Conservation (phyloP, 35 echinoderm and acorn worm species). For the Hemicentrotus pulcherrimus region DNA sequence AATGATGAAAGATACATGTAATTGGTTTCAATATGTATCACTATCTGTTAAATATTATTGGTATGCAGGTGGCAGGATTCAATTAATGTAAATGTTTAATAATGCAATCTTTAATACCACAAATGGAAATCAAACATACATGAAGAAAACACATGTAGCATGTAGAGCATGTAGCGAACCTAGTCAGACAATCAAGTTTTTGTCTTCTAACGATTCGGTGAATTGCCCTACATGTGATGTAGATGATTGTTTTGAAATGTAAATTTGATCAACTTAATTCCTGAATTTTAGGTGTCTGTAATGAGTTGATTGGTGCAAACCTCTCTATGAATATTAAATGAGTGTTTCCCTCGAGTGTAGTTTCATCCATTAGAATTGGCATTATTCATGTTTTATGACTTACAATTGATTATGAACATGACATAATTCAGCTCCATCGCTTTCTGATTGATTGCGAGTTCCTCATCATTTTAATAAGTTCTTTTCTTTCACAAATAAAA, state of each 20-base stretch:
- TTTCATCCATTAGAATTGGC: neutral
- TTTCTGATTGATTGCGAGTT: neutral
- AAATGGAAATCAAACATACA: neutral
- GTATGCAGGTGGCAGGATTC: neutral
- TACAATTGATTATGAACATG: neutral
- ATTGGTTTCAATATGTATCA: neutral
- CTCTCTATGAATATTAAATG: neutral
- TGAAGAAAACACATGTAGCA: neutral
- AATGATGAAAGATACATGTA: neutral
- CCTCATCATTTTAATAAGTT: no score
- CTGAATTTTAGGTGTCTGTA: neutral
- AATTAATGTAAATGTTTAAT: neutral
- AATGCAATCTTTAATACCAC: neutral
- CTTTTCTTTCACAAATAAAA: no score
- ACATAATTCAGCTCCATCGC: neutral
- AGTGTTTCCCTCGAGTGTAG: neutral
- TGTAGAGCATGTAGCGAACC: neutral
- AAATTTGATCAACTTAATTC: neutral
- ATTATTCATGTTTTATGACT: neutral
- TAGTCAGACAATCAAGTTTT: neutral
- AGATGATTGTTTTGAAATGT: neutral
- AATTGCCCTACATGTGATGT: neutral
- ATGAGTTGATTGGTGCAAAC: neutral
- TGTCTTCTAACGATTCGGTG: neutral
- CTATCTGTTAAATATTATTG: neutral